Evolutionary conservation across 2,888 invertebrate species (phyloP).

Genomic region (Apamea sordens): DNA sequence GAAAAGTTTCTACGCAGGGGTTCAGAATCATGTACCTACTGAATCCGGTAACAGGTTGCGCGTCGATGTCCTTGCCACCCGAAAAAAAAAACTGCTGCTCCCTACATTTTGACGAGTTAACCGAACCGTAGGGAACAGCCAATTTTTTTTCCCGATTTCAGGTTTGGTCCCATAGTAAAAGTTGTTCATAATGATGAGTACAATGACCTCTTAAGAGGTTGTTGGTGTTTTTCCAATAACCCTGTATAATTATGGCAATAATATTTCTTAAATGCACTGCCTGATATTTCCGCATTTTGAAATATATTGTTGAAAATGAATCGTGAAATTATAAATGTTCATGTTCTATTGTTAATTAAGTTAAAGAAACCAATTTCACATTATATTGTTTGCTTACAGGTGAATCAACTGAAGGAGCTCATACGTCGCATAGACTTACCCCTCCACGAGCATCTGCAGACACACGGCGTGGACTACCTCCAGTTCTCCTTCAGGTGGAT

Average conservation of each 20-base stretch:
- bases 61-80: no score
- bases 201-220: no score
- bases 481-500: conserved; percentile 99
- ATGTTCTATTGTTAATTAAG: neutral
- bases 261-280: neutral
- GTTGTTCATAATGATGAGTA: no score
- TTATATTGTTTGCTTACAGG: conserved; percentile 74
- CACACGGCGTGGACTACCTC: conserved; percentile 98
- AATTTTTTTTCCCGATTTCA: no score
- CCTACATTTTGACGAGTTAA: no score
- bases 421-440: conserved; percentile 98
- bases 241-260: neutral
- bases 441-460: conserved; percentile 97
- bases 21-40: no score
- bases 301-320: neutral
- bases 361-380: neutral
- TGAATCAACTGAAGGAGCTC: conserved; percentile 98
- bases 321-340: neutral
- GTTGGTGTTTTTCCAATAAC: no score
- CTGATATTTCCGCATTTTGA: neutral
- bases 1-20: no score
- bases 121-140: no score
- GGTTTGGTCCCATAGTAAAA: no score
- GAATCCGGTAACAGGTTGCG: no score
- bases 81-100: no score